Percentiles rank a stretch among this genome's conserved stretches.
Evolutionary conservation across 1,140 invertebrate species (phyloP).

Genomic region (Scaptodrosophila lebanonensis): DNA sequence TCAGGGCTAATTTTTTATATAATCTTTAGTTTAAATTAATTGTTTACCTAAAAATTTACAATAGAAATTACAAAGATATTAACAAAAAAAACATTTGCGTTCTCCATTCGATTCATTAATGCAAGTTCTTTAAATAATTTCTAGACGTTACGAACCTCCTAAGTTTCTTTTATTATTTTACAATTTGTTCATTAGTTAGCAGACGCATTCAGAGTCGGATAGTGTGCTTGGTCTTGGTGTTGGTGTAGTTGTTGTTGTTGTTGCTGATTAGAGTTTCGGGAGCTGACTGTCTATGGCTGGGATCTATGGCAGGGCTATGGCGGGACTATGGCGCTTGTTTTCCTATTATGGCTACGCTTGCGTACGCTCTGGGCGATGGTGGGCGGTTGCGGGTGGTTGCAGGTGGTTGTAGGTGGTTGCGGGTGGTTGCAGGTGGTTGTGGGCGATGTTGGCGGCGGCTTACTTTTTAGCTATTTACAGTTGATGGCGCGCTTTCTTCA

Average conservation of each 20-base stretch:
- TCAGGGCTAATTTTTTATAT: slow-evolving; percentile 31
- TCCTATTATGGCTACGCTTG: slow-evolving; percentile 15
- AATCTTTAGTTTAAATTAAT: slow-evolving; percentile 60
- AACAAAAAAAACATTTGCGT: too few relatives aligned
- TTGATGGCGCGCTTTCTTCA: slow-evolving; percentile 25
- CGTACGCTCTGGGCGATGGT: too few relatives aligned
- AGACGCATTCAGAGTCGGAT: background rate
- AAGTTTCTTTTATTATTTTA: slow-evolving; percentile 55
- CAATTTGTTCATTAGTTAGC: slow-evolving; percentile 61
- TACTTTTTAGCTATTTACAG: slow-evolving; percentile 52
- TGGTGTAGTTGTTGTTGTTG: too few relatives aligned
- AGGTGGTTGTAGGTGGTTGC: slow-evolving; percentile 3
- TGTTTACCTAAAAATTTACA: slow-evolving; percentile 48
- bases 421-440: background rate
- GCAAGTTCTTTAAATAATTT: too few relatives aligned
- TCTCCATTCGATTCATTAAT: too few relatives aligned
- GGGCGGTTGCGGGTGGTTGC: slow-evolving; percentile 2
- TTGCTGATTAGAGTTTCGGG: slow-evolving; percentile 5
- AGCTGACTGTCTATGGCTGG: slow-evolving; percentile 34
- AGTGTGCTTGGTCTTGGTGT: too few relatives aligned
- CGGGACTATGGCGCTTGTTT: background rate
- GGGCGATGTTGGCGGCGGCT: slow-evolving; percentile 6
- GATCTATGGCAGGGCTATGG: slow-evolving; percentile 26
- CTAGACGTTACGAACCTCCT: too few relatives aligned
- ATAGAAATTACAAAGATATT: slow-evolving; percentile 46